phyloP scores from a whole-genome alignment of 2,113 vertebrate genomes.

The Rhea pennata region DNA sequence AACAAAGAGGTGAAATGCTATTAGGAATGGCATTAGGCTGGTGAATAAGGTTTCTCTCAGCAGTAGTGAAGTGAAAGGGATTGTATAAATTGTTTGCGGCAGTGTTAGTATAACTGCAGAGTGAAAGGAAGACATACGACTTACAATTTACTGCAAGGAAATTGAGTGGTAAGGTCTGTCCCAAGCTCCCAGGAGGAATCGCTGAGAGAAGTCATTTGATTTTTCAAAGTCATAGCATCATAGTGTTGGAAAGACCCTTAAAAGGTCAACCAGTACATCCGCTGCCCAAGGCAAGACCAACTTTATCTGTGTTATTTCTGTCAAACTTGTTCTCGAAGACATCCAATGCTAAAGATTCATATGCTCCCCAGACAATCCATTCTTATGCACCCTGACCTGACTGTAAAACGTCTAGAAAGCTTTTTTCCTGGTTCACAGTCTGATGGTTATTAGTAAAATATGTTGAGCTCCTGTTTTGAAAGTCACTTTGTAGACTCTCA shows the following conservation, averaged over 20 bases:
- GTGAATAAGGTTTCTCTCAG: background rate
- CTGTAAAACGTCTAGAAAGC: background rate
- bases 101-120: background rate
- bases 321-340: background rate
- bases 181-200: background rate
- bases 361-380: background rate
- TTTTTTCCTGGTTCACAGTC: background rate
- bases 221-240: background rate
- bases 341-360: background rate
- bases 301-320: background rate
- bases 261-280: background rate
- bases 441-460: background rate
- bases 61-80: background rate
- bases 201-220: background rate
- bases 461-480: background rate
- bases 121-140: slow-evolving; percentile 36
- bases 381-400: background rate
- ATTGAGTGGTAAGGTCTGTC: background rate
- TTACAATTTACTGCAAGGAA: slow-evolving; percentile 29
- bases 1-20: background rate
- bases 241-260: background rate
- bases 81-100: background rate
- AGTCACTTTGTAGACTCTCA: background rate
- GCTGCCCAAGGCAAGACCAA: background rate
- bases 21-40: background rate